Base-by-base conservation (phyloP, 2,797 vertebrate species). In the Avahi laniger region DNA sequence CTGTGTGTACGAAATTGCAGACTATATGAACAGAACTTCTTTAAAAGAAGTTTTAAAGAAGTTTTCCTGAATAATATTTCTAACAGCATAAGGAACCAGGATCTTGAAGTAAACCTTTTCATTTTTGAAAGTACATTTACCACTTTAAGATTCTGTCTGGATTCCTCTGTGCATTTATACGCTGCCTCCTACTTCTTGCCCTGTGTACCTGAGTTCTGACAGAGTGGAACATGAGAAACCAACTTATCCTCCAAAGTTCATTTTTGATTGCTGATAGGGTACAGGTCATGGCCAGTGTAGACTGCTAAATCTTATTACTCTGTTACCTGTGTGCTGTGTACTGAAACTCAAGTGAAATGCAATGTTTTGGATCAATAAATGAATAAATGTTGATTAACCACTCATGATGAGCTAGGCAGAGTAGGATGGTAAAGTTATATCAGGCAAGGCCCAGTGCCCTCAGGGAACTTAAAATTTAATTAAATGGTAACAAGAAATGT, bases 41-140 rank as follows among this genome's bases (percentile, higher is more conserved):
- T 96, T 97, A 91, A 96, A 97, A 97, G 96, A 94, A n/a, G n/a
- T n/a, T n/a, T n/a, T n/a, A n/a, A n/a, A n/a, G n/a, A n/a, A n/a
- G 94, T 95, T 96, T 94, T 83, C 69, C 84, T 75, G 94, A 97
- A 97, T 98, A 97, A 97, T 97, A 96, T 98, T 98, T 97, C 94
- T 96, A 98, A 96, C 94, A 91, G 90, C 72, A 73, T 95, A 95
- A 97, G 89, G 75, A 95, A 96, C 91, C 10, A 65, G 73, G 97
- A 98, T 96, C 97, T 98, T 97, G 97, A 97, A 97, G 96, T 92
- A 97, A 98, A 97, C 95, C 97, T 98, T 97, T 98, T 95, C 97
- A 97, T 97, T 98, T 97, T 93, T 97, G 97, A 97, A 97, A 98
- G 97, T 93, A 59, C 97, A 75, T 97, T 97, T 98, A 97, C 97